Evolutionary conservation across 2,888 invertebrate genomes (phyloP).

Genomic region (Venustoraphidia nigricollis): DNA sequence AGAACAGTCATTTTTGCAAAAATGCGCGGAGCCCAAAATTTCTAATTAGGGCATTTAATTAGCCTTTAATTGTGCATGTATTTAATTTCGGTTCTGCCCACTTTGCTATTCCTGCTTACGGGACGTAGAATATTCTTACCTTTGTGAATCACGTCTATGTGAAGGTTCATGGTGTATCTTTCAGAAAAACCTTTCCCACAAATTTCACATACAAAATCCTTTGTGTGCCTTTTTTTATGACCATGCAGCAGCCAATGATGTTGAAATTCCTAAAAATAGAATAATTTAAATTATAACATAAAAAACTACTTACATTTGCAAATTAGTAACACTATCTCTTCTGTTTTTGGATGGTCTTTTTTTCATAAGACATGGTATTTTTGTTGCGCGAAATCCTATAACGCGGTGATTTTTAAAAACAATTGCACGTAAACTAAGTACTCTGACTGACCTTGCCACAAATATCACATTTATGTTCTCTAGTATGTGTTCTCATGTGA

Average conservation of each 20-base stretch:
- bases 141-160: constrained; percentile 5
- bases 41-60: too few species aligned
- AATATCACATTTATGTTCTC: constrained; percentile 4
- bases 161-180: constrained; percentile 5
- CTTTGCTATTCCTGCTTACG: too few species aligned
- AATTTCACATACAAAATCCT: constrained; percentile 4
- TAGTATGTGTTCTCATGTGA: constrained; percentile 5
- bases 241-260: not conserved
- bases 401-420: too few species aligned
- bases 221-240: constrained; percentile 2
- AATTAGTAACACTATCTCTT: too few species aligned
- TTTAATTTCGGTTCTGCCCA: too few species aligned
- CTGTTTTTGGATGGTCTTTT: too few species aligned
- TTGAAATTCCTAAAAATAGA: constrained; percentile 1
- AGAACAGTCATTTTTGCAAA: too few species aligned
- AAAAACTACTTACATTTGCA: not conserved
- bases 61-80: too few species aligned
- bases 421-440: too few species aligned
- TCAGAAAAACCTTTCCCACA: constrained; percentile 6
- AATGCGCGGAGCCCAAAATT: too few species aligned
- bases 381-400: too few species aligned
- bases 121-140: constrained; percentile 2
- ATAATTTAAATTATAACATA: not conserved
- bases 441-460: constrained; percentile 3
- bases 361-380: too few species aligned